Conservation (phyloP, 1,140 invertebrate genomes). For the Anthonomus grandis region DNA sequence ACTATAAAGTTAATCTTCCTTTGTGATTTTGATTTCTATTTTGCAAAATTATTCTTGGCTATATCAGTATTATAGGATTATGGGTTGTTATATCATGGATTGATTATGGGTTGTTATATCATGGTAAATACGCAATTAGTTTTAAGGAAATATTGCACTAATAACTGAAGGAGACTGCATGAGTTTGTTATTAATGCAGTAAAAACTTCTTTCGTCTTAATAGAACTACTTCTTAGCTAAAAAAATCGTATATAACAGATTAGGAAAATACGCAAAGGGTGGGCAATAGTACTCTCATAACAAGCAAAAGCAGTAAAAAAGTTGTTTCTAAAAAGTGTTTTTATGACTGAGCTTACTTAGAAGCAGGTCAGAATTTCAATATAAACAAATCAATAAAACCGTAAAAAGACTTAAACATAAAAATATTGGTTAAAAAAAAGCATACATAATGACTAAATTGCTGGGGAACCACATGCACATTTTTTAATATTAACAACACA, state of each 20-base stretch:
- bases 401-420: no score
- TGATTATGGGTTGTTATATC: neutral
- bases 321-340: slow-evolving; percentile 14
- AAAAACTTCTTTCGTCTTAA: neutral
- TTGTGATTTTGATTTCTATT: neutral
- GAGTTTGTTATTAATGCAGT: neutral
- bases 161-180: neutral
- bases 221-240: slow-evolving; percentile 5
- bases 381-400: no score
- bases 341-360: slow-evolving; percentile 2
- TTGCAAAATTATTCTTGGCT: neutral
- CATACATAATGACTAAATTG: no score
- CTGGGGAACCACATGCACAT: no score
- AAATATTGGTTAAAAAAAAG: no score
- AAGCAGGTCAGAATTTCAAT: slow-evolving; percentile 6
- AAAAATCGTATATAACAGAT: no score
- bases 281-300: neutral
- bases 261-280: no score
- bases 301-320: slow-evolving; percentile 1
- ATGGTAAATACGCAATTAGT: neutral
- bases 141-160: no score
- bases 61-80: no score
- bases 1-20: neutral
- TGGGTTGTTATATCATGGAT: neutral
- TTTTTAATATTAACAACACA: no score